Conservation (phyloP, 2,113 vertebrate species). For the Isurus oxyrinchus region DNA sequence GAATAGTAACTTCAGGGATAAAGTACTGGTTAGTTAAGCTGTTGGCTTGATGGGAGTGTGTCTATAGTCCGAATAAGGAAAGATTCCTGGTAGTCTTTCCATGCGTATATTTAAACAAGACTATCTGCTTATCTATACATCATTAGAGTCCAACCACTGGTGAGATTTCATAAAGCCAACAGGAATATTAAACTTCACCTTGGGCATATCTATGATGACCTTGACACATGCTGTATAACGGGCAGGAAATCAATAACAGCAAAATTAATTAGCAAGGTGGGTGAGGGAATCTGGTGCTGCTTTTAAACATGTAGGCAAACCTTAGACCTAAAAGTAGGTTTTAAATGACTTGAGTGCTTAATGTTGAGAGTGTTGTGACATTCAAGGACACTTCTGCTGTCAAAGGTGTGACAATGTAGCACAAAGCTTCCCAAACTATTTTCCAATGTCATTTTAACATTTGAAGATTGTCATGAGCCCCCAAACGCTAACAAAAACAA, state of each 20-base stretch:
- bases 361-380: background rate
- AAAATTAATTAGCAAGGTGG: background rate
- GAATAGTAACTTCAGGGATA: background rate
- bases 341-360: background rate
- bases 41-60: background rate
- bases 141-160: no score
- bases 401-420: background rate
- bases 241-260: background rate
- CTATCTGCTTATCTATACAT: background rate
- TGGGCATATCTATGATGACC: background rate
- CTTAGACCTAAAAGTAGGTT: background rate
- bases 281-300: background rate
- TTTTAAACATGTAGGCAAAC: background rate
- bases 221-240: background rate
- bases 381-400: background rate
- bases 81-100: background rate
- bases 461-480: no score
- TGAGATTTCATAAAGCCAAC: background rate
- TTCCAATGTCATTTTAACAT: no score
- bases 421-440: no score
- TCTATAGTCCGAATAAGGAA: background rate
- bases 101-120: background rate
- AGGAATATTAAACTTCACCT: background rate
- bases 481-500: no score
- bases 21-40: background rate